Base-by-base conservation (phyloP, 2,113 vertebrate species). In the Atractosteus spatula region DNA sequence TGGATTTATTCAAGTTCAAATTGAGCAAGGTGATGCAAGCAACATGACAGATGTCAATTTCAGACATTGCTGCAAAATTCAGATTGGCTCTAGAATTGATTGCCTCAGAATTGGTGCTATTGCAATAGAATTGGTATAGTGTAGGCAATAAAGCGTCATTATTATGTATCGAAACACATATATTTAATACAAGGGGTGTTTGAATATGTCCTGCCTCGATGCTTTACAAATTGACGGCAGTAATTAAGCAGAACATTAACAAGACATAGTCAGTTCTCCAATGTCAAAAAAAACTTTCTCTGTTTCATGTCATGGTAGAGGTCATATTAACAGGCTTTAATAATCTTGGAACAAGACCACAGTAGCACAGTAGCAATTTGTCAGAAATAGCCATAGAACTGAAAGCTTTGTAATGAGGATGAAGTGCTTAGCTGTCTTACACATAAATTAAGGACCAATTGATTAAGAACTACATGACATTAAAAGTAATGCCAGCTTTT, bases 341-440 rank as follows among this genome's bases (percentile, higher is more conserved):
- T 59, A 8, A 59, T 59, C 57, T 59, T n/a, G 14, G 57, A 59
- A 59, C 57, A 8, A 3, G 57, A 16, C 57, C n/a, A 16, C 57
- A n/a, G 57, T 16, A 59, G 57, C n/a, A 59, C 57, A n/a, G 57
- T 16, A 59, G 57, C n/a, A 59, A 59, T 59, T 59, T 59, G n/a
- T 59, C 57, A 59, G 57, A 16, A 13, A 13, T 59, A n/a, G 14
- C n/a, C 12, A 13, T 59, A 59, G 57, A 59, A 59, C 57, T 59
- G n/a, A 59, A 13, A 59, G 57, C 57, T n/a, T 59, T n/a, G 57
- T 59, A 59, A 59, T 59, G 57, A 59, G 57, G 57, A 59, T 59
- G 14, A 16, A n/a, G 57, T 16, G n/a, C 57, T n/a, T 59, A 59
- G 57, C 3, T 13, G 57, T 16, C 57, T 59, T 59, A 59, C n/a